Conservation (phyloP, 2,113 vertebrate genomes). For the Aleadryas rufinucha region DNA sequence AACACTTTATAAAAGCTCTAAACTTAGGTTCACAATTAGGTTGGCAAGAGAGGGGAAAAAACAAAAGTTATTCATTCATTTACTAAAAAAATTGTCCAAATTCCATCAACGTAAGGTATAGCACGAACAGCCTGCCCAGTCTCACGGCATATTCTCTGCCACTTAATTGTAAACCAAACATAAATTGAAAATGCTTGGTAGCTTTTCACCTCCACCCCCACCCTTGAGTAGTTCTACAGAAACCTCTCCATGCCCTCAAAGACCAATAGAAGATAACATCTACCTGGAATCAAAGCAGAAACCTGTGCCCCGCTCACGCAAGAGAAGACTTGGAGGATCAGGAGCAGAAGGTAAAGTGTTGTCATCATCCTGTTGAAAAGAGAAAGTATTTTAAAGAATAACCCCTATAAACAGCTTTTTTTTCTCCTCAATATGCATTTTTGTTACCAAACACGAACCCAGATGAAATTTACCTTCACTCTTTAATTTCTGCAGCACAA, state of each 20-base stretch:
- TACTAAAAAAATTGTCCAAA: background rate
- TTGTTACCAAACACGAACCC: background rate
- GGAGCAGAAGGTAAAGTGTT: constrained; percentile 67
- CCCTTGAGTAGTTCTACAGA: background rate
- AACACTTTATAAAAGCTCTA: constrained; percentile 48
- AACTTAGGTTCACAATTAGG: constrained; percentile 38
- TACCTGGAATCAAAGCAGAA: constrained; percentile 98
- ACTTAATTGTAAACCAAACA: background rate
- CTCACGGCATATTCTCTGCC: background rate
- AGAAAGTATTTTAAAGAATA: background rate
- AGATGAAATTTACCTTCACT: background rate
- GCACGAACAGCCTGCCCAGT: background rate
- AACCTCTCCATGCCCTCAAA: background rate
- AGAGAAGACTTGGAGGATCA: constrained; percentile 75
- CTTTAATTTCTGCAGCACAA: background rate
- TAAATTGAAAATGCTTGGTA: background rate
- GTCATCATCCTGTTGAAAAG: constrained; percentile 66
- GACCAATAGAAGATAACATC: background rate
- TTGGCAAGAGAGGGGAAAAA: background rate
- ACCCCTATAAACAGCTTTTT: background rate
- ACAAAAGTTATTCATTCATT: background rate
- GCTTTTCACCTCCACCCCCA: background rate
- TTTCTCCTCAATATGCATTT: background rate
- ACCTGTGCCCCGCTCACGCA: constrained; percentile 82
- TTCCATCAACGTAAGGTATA: background rate